These are phyloP conservation scores for Hafferia zeledoni DNA, from an alignment of 2,797 vertebrate genomes.

Conservation along the genomic window DNA sequence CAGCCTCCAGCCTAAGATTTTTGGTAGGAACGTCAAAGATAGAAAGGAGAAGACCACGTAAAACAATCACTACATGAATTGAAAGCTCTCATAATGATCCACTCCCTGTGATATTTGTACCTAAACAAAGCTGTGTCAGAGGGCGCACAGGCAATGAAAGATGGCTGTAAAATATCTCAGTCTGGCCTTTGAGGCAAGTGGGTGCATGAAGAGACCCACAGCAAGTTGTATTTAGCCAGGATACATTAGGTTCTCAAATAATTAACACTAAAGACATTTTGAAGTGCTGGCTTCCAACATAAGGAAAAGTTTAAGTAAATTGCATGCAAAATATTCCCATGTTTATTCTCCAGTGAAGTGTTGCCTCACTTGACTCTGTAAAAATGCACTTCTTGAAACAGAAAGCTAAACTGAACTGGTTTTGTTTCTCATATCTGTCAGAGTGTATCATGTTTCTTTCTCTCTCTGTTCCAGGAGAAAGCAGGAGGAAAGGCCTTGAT, in stretches of 20 bases:
- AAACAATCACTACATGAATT: not conserved
- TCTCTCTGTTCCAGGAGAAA: not conserved
- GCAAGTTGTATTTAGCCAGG: not conserved
- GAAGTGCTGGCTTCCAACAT: not conserved
- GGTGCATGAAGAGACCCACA: not conserved
- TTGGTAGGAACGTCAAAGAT: not conserved
- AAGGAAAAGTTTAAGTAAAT: not conserved
- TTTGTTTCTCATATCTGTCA: not conserved
- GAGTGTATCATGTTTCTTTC: not conserved
- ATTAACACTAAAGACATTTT: not conserved
- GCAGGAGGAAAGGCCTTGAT: not conserved
- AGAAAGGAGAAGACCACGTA: not conserved
- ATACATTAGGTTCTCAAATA: not conserved
- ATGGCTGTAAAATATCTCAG: not conserved
- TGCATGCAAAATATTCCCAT: not conserved
- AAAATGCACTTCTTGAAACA: slow-evolving; percentile 19
- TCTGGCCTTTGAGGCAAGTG: not conserved
- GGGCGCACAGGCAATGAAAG: not conserved
- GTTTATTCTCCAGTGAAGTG: slow-evolving; percentile 19
- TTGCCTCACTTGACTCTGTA: slow-evolving; percentile 21
- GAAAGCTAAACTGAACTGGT: not conserved
- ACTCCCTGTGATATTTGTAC: not conserved
- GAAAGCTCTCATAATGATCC: not conserved
- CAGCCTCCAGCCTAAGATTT: not conserved
- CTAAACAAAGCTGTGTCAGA: not conserved